Conservation (phyloP, 2,113 vertebrate genomes). For the Gulo gulo region DNA sequence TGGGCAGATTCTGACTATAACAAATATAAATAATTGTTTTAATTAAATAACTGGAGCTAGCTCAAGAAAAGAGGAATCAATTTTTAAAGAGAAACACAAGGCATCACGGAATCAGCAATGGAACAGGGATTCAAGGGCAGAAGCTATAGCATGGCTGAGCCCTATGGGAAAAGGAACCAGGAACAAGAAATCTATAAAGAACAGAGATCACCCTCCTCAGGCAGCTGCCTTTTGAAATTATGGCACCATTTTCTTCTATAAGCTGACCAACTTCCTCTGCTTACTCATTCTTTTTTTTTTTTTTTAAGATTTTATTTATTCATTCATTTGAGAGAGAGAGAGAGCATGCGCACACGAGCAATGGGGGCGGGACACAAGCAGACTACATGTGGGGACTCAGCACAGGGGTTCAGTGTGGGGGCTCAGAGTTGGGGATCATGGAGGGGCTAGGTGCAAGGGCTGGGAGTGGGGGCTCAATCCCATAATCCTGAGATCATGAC, state of each 20-base stretch:
- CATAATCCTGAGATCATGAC: not conserved
- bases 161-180: not conserved
- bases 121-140: not conserved
- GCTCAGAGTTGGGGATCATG: not conserved
- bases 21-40: not conserved
- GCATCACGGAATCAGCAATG: not conserved
- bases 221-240: not conserved
- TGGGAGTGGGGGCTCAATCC: not conserved
- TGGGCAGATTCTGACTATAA: not conserved
- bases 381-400: not conserved
- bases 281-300: not conserved
- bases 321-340: not conserved
- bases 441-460: no score
- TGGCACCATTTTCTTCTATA: not conserved
- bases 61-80: not conserved
- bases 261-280: not conserved
- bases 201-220: not conserved
- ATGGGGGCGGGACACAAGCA: not conserved
- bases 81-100: not conserved
- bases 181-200: not conserved
- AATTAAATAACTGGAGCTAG: not conserved
- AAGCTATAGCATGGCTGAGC: not conserved
- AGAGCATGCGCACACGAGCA: not conserved
- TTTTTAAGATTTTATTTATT: not conserved
- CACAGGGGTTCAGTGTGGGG: no score